Conservation (phyloP, 2,797 vertebrate species). For the Falco berigora region DNA sequence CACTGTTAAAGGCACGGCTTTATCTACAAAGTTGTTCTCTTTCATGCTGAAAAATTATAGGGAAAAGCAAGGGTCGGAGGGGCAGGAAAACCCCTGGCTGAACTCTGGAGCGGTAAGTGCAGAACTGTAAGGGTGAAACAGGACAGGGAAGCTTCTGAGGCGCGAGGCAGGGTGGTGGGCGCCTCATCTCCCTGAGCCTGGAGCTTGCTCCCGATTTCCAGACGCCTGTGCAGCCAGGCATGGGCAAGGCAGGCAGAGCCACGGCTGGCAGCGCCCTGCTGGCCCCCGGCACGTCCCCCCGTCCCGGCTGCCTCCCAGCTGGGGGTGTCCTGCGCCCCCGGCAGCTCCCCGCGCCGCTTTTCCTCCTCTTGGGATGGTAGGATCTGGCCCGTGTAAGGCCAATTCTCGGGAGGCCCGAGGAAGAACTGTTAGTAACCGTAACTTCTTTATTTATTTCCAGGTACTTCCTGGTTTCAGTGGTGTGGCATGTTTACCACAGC, state of each 20-base stretch:
- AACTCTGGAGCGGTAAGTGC: not conserved
- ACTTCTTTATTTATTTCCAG: not conserved
- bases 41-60: not conserved
- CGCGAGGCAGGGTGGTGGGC: accelerated
- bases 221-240: not conserved
- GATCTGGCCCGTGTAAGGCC: not conserved
- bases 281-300: no score
- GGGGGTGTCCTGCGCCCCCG: not conserved
- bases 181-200: not conserved
- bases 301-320: accelerated
- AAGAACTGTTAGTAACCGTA: not conserved
- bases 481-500: not conserved
- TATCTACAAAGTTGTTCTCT: not conserved
- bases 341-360: not conserved
- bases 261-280: not conserved
- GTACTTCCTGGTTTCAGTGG: slow-evolving; percentile 22
- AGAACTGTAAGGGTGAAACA: not conserved
- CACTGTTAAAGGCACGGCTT: not conserved
- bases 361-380: not conserved
- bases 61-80: not conserved
- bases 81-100: not conserved
- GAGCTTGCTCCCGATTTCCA: not conserved
- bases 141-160: not conserved
- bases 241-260: accelerated
- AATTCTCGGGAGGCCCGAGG: not conserved